Evolutionary conservation across 2,113 vertebrate genomes (phyloP).

Genomic region (Sebastes schlegelii): DNA sequence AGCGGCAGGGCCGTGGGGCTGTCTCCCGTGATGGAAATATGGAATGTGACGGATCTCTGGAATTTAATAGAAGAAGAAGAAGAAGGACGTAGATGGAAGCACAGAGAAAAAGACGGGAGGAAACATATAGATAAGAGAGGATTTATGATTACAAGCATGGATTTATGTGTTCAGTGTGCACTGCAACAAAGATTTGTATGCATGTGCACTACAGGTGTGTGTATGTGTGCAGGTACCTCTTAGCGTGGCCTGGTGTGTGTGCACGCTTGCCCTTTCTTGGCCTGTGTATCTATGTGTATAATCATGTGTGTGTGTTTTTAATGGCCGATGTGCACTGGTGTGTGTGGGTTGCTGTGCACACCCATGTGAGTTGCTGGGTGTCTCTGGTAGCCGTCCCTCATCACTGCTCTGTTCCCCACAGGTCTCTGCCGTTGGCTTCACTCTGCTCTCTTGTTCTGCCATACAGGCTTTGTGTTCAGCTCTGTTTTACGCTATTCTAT

Average conservation of each 20-base stretch:
- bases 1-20: conserved; percentile 40
- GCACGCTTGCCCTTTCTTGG: not conserved
- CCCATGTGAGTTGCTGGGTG: conserved; percentile 66
- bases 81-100: conserved; percentile 40
- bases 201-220: conserved; percentile 38
- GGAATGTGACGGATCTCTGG: conserved; percentile 67
- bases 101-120: conserved; percentile 38
- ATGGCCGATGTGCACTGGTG: conserved; percentile 29
- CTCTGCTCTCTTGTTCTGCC: conserved; percentile 44
- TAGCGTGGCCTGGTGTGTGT: conserved; percentile 11
- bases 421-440: conserved; percentile 65
- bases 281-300: conserved; percentile 31
- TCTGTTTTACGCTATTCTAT: conserved; percentile 12
- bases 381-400: conserved; percentile 80
- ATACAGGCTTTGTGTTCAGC: conserved; percentile 21
- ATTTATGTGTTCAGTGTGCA: conserved; percentile 36
- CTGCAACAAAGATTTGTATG: conserved; percentile 22
- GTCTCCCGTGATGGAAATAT: conserved; percentile 69
- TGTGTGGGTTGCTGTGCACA: conserved; percentile 57
- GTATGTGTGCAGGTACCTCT: conserved; percentile 23
- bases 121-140: conserved; percentile 58
- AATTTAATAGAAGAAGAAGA: conserved; percentile 65
- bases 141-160: conserved; percentile 61
- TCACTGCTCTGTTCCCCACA: conserved; percentile 66
- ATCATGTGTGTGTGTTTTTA: conserved; percentile 44